A percentile compares a stretch with the other conserved stretches of the same genome.
Evolutionary conservation across 2,113 vertebrate genomes (phyloP).

Genomic region (Aythya baeri): DNA sequence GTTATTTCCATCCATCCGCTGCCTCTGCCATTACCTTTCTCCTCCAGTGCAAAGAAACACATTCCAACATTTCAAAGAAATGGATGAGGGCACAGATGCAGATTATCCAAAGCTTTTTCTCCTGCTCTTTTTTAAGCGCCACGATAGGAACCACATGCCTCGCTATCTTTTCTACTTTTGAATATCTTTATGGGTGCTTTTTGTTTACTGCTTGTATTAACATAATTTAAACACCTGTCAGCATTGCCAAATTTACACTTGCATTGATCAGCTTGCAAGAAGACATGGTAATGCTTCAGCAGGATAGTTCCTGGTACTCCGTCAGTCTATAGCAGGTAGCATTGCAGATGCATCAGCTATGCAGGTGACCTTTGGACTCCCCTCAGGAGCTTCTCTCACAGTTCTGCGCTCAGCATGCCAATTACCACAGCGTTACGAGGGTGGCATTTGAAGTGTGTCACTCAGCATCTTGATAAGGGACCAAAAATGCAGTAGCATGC

Average conservation of each 20-base stretch:
- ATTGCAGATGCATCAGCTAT: conserved; percentile 20
- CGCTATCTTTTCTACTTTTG: background rate
- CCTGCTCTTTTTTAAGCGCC: background rate
- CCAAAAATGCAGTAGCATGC: background rate
- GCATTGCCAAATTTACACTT: background rate
- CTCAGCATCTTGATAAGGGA: background rate
- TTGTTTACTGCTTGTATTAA: background rate
- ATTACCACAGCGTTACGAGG: background rate
- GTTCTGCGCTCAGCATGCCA: background rate
- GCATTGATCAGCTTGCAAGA: background rate
- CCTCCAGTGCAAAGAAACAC: background rate
- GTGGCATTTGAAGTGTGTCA: conserved; percentile 34
- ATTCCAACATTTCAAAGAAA: background rate
- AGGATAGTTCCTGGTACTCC: background rate
- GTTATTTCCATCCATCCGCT: conserved; percentile 28
- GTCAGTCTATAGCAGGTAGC: background rate
- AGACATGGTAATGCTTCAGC: background rate
- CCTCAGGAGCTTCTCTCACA: background rate
- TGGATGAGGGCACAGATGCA: background rate
- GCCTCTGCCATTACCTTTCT: background rate
- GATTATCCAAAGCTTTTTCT: background rate
- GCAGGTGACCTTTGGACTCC: conserved; percentile 38
- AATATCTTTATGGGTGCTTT: background rate
- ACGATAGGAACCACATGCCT: background rate
- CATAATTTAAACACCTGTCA: background rate